Percentiles rank a stretch among this genome's conserved stretches.
Conservation (phyloP, 2,888 invertebrate species). For the Ectemnius continuus region DNA sequence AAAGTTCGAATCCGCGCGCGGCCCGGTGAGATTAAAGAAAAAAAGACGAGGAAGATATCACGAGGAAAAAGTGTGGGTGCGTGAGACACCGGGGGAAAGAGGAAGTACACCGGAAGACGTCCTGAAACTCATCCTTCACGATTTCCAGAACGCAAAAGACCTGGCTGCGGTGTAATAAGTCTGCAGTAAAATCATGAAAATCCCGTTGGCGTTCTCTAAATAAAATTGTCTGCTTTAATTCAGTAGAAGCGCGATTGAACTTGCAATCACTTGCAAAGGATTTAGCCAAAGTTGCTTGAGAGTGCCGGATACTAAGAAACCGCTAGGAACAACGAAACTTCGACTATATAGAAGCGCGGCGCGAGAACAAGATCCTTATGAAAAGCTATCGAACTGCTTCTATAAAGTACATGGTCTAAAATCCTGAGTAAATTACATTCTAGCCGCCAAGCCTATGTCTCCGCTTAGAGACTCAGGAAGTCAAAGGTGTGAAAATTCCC, state of each 20-base stretch:
- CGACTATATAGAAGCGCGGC: too few relatives aligned
- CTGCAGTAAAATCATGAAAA: too few relatives aligned
- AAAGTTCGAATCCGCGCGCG: conserved; percentile 56
- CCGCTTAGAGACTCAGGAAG: not conserved
- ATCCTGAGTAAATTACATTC: too few relatives aligned
- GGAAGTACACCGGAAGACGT: conserved; percentile 14
- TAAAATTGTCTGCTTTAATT: too few relatives aligned
- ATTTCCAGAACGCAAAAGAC: conserved; percentile 11
- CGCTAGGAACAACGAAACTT: too few relatives aligned
- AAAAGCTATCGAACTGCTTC: too few relatives aligned
- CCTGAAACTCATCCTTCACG: conserved; percentile 30
- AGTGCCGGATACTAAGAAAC: too few relatives aligned
- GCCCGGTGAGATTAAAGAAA: conserved; percentile 30
- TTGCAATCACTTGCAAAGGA: not conserved
- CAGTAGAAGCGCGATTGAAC: not conserved
- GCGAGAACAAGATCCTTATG: too few relatives aligned
- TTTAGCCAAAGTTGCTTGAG: too few relatives aligned
- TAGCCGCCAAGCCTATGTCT: not conserved
- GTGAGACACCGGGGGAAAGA: conserved; percentile 17
- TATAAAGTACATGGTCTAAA: too few relatives aligned
- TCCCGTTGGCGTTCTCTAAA: too few relatives aligned
- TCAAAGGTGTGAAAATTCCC: conserved; percentile 8
- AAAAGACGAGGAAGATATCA: conserved; percentile 12
- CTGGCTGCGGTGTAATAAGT: too few relatives aligned
- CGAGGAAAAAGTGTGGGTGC: conserved; percentile 10